These are phyloP conservation scores for Antennarius maculatus DNA, from an alignment of 2,797 vertebrate genomes.

Conservation along the genomic window DNA sequence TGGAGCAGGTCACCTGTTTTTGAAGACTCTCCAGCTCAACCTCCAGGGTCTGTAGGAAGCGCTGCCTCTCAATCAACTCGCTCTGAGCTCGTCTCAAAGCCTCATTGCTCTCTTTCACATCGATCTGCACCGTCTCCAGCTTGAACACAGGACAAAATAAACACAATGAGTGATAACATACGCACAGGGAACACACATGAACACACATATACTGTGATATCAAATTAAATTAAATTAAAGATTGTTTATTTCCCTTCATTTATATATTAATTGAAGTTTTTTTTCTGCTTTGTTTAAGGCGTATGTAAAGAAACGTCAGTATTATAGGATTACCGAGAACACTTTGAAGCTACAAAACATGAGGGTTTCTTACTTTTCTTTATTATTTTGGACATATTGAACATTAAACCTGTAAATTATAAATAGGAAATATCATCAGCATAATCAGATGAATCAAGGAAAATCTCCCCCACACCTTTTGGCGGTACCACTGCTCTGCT, in stretches of 20 bases:
- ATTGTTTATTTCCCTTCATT: neutral
- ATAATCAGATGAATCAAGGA: too few relatives aligned
- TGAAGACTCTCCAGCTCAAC: constrained; percentile 85
- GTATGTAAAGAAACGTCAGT: neutral
- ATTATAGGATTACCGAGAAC: too few relatives aligned
- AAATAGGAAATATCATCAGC: too few relatives aligned
- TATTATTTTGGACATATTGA: too few relatives aligned
- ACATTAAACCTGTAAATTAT: too few relatives aligned
- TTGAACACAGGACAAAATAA: constrained; percentile 40
- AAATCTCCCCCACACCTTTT: constrained; percentile 72
- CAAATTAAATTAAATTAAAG: too few relatives aligned
- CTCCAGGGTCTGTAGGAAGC: constrained; percentile 84
- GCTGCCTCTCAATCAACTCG: constrained; percentile 82
- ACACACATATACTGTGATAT: neutral
- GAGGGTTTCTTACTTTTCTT: too few relatives aligned
- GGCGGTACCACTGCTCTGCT: constrained; percentile 82
- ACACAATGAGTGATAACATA: neutral
- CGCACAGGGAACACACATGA: neutral
- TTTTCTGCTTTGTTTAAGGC: neutral
- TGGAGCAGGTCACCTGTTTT: constrained; percentile 78
- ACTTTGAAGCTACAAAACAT: too few relatives aligned
- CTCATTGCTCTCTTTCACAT: constrained; percentile 83
- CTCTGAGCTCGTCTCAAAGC: constrained; percentile 78
- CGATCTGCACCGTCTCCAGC: constrained; percentile 82
- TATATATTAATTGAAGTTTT: neutral